Evolutionary conservation across 1,140 invertebrate species (phyloP), one percentile per base, ranked within the genome.

Genomic region (Drosophila bocqueti): DNA sequence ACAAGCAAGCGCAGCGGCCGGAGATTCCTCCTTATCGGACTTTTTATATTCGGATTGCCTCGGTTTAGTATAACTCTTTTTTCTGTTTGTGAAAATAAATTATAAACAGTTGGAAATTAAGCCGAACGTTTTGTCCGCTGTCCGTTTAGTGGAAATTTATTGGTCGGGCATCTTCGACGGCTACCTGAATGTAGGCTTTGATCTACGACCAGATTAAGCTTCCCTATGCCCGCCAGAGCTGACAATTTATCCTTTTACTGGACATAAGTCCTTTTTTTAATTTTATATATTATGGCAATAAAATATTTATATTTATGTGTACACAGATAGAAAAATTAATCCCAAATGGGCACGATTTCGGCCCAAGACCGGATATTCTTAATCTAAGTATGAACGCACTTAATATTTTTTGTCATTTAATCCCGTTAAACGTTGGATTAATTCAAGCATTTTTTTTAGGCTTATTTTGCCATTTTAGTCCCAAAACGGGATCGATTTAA

Each of bases 71-170:
- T 21, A 45, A 45, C 43, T 78, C 64, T 66, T 67, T 29, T 24
- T 64, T 43, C 63, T 60, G 65, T 55, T 47, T 55, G 57, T 76
- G 42, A 61, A 90, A 85, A 90, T 90, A 85, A 90, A 90, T 90
- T 85, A 85, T 90, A 90, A 61, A 80, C 86, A 82, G 86, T 90
- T 66, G 69, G 65, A 85, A 90, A 85, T 85, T 47, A 91, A 90
- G 68, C 64, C 77, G 38, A 86, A 84, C 81, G 76, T 90, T 90
- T 90, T 90, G 85, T 85, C 72, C 63, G 75, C 81, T 79, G 78
- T 81, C 66, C 57, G 61, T 76, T 90, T 76, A 84, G 67, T 52
- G 71, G 66, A 90, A 80, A 90, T 90, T 90, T 90, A 90, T 90
- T 90, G 42, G 79, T 52, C 66, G 61, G 67, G 54, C 72, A 64